Evolutionary conservation across 35 echinoderm and acorn worm genomes (phyloP).

Genomic region (Patiria miniata): DNA sequence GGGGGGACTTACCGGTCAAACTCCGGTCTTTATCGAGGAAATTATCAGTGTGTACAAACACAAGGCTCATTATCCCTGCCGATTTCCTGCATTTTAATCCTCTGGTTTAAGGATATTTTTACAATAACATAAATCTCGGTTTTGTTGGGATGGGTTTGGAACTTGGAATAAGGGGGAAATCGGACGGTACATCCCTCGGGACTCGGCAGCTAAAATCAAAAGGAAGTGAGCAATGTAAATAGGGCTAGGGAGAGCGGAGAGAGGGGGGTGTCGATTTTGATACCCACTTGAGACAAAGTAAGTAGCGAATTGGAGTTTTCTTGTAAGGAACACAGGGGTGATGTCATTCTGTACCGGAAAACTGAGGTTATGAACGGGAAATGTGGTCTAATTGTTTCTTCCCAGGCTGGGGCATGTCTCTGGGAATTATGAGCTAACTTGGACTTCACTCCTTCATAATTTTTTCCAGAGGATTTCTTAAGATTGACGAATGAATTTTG

Average conservation of each 20-base stretch:
- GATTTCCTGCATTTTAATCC: background rate
- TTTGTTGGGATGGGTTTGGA: too few species aligned
- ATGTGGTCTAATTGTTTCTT: conserved; percentile 31
- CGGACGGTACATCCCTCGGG: too few species aligned
- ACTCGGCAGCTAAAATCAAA: too few species aligned
- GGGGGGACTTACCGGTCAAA: conserved; percentile 22
- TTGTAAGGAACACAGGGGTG: background rate
- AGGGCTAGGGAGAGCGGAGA: too few species aligned
- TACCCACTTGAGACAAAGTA: conserved; percentile 2
- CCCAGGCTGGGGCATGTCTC: background rate
- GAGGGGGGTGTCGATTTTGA: background rate
- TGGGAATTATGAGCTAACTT: too few species aligned
- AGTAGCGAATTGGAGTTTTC: background rate
- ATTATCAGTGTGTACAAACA: conserved; percentile 3
- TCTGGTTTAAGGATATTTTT: too few species aligned
- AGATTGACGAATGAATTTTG: too few species aligned
- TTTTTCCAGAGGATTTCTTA: too few species aligned
- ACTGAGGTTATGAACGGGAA: conserved; percentile 3
- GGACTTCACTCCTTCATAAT: too few species aligned
- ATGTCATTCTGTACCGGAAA: conserved; percentile 13
- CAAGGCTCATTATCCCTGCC: background rate
- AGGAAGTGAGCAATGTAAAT: too few species aligned
- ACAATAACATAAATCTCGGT: too few species aligned
- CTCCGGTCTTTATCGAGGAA: background rate
- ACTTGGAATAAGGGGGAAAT: too few species aligned